Evolutionary conservation across 1,140 invertebrate genomes (phyloP), one percentile per base, ranked within the genome.

Genomic region (Frieseomelitta varia): DNA sequence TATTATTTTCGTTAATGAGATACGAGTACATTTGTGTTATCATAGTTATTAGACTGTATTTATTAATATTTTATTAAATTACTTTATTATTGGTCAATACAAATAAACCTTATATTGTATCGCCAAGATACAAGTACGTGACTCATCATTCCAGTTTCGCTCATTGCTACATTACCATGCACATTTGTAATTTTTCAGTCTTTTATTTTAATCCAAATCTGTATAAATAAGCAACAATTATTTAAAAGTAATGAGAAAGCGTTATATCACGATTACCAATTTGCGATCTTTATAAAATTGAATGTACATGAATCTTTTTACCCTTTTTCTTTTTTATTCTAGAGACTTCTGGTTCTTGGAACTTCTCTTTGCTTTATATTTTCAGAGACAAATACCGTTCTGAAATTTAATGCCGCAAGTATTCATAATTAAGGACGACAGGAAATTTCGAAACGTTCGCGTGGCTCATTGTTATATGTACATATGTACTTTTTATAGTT

Each of bases 121-220:
- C 21, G 4, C 19, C 21, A 39, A 39, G 55, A 34, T 56, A 17
- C 30, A 30, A 61, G n/a, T 17, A 75, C 71, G 51, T 69, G 82
- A 82, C 75, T 88, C 75, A 88, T 76, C 83, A 67, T 88, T 88
- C 72, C 10, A 34, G 21, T 80, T 80, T 73, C 61, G 67, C 47
- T 80, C 15, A 17, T 39, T 79, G 53, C 30, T 61, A 27, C 24
- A 55, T 65, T 30, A 27, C 17, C 30, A 56, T 39, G 11, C 30
- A 19, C 21, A 58, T 65, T 72, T 74, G 67, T 67, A 27, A 56
- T 84, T 67, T 19, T 56, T 56, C 53, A 24, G 47, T 8, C 14
- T 80, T 67, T 14, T 30, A 30, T 63, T 67, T 6, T 30, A 8
- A 27, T 30, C 4, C 11, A 24, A 30, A 8, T 51, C 11, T 76